Conservation (phyloP, 2,113 vertebrate genomes). For the Tor tambroides region DNA sequence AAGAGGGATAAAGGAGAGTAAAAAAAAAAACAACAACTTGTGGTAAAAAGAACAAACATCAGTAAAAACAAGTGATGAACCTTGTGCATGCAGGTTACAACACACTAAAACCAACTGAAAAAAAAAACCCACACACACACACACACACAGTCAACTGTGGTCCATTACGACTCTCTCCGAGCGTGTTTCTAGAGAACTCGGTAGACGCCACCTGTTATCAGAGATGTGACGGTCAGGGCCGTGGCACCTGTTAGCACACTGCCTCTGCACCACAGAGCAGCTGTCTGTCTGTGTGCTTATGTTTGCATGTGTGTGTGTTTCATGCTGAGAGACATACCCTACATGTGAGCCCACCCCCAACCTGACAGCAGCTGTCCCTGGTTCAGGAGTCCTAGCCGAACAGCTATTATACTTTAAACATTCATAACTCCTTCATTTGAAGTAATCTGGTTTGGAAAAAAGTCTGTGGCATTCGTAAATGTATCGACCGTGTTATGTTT, state of each 20-base stretch:
- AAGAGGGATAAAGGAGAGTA: constrained; percentile 3
- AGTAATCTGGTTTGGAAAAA: constrained; percentile 64
- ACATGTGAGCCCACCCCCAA: constrained; percentile 66
- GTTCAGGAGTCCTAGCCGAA: constrained; percentile 11
- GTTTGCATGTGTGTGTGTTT: constrained; percentile 61
- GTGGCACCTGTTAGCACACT: constrained; percentile 78
- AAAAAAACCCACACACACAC: constrained; percentile 40
- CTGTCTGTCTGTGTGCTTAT: constrained; percentile 59
- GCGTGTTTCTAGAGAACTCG: constrained; percentile 36
- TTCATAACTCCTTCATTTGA: constrained; percentile 65
- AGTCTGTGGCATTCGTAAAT: neutral
- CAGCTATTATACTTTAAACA: constrained; percentile 55
- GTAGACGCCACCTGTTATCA: constrained; percentile 75
- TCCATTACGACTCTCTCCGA: constrained; percentile 33
- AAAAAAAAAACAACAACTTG: neutral
- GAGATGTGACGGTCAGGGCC: constrained; percentile 69
- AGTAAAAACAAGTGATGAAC: constrained; percentile 49
- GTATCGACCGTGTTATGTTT: constrained; percentile 9
- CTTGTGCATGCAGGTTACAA: constrained; percentile 26
- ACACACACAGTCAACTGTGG: constrained; percentile 61
- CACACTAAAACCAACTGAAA: constrained; percentile 64
- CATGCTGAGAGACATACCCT: constrained; percentile 73
- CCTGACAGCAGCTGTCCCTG: constrained; percentile 75
- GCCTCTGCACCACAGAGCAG: constrained; percentile 72
- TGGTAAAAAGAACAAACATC: constrained; percentile 51